Conservation (phyloP, 2,888 invertebrate genomes). For the Drymonia ruficornis region DNA sequence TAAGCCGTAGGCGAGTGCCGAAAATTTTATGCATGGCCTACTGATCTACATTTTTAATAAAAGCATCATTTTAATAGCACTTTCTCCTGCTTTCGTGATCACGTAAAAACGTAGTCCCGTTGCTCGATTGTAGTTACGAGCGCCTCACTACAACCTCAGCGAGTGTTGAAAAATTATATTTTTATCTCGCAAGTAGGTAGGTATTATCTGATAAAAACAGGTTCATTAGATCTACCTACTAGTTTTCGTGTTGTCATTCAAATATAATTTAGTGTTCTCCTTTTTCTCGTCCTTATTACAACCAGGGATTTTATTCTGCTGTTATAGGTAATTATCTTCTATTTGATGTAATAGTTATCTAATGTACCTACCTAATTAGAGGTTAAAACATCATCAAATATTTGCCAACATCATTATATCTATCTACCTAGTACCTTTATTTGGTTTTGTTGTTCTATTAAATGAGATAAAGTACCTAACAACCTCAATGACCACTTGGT, state of each 20-base stretch:
- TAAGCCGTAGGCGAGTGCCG: conserved; percentile 10
- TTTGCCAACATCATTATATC: no score
- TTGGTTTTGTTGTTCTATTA: no score
- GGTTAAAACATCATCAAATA: no score
- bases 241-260: conserved; percentile 13
- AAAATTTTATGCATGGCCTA: conserved; percentile 45
- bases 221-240: conserved; percentile 4
- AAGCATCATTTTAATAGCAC: conserved; percentile 37
- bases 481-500: no score
- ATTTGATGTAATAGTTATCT: conserved; percentile 4
- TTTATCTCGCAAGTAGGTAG: conserved; percentile 20
- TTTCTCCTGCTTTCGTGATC: conserved; percentile 44
- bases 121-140: conserved; percentile 18
- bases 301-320: neutral
- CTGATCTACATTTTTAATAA: conserved; percentile 44
- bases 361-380: no score
- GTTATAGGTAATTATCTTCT: conserved; percentile 9
- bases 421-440: no score
- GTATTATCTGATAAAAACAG: conserved; percentile 43
- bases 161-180: conserved; percentile 13
- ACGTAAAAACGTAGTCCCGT: conserved; percentile 23
- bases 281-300: neutral
- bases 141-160: conserved; percentile 12
- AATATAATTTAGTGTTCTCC: neutral
- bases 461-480: no score